A percentile compares a stretch with the other conserved stretches of the same genome.
These are phyloP conservation scores for Cactoblastis cactorum DNA, from an alignment of 2,888 invertebrate genomes.

Conservation along the genomic window DNA sequence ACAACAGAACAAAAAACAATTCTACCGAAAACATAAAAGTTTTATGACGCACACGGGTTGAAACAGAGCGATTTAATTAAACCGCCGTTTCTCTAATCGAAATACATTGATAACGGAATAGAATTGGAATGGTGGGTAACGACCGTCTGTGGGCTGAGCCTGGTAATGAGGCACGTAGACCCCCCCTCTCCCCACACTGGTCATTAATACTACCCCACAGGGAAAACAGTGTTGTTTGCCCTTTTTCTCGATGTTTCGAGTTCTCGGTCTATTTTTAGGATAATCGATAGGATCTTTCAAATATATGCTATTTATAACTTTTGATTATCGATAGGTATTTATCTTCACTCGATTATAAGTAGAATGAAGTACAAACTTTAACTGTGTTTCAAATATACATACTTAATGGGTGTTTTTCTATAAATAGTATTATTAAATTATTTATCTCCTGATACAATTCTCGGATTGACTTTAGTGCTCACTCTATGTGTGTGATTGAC, in stretches of 20 bases:
- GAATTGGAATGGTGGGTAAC: slow-evolving; percentile 30
- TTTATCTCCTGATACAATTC: too few relatives aligned
- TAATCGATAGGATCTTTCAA: not conserved
- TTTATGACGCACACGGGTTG: not conserved
- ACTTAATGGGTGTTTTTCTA: too few relatives aligned
- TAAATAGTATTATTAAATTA: too few relatives aligned
- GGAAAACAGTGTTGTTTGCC: slow-evolving; percentile 32
- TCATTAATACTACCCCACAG: slow-evolving; percentile 36
- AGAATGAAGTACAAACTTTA: too few relatives aligned
- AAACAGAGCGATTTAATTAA: slow-evolving; percentile 42
- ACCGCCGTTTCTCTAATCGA: slow-evolving; percentile 48
- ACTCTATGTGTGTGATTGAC: too few relatives aligned
- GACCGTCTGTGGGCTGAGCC: slow-evolving; percentile 25
- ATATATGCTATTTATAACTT: too few relatives aligned
- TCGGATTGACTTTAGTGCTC: too few relatives aligned
- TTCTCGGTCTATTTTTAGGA: slow-evolving; percentile 1
- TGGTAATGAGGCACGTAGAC: slow-evolving; percentile 47
- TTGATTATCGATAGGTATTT: too few relatives aligned
- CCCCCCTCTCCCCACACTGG: slow-evolving; percentile 26
- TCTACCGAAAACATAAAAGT: slow-evolving; percentile 9
- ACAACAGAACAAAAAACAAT: not conserved
- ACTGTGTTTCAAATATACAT: too few relatives aligned
- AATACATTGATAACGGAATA: slow-evolving; percentile 60
- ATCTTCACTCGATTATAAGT: too few relatives aligned
- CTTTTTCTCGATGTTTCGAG: slow-evolving; percentile 19